Evolutionary conservation across 2,888 invertebrate species (phyloP), one percentile per base, ranked within the genome.

Genomic region (Rhagonycha lutea): DNA sequence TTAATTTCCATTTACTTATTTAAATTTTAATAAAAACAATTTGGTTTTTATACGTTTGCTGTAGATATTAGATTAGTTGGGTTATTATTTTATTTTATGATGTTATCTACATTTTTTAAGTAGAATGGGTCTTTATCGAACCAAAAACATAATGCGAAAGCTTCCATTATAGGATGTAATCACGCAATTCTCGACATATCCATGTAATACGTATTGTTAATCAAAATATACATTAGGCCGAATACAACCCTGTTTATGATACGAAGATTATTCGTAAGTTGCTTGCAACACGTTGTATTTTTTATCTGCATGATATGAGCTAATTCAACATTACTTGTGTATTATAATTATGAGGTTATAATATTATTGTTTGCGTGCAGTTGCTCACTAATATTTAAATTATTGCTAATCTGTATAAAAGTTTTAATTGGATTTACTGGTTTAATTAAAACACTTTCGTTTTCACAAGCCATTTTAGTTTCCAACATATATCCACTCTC

Each of bases 101-200:
- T 23, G 18, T 24, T 65, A 23, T n/a, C 26, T 65, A 12, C 23
- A 65, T 18, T 65, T 47, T 47, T 47, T 47, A 47, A 24, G 63
- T 65, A 24, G 63, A 23, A 65, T 65, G 63, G 26, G 26, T 26
- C 26, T 62, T 65, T 65, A 65, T 65, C 63, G 63, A 65, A 65
- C 24, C n/a, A 65, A 65, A 65, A 65, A 65, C 23, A 65, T 65
- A 65, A 65, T 65, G 63, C 63, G 26, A 65, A 26, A 65, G 63
- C 23, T 23, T 65, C 63, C 9, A 65, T 65, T 26, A 69, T 69
- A 73, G 69, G 28, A 73, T 32, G 8, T 63, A 62, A 73, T 32
- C 73, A 73, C 73, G 73, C 73, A 62, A 73, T 24, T 32, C 14
- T 32, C 32, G 63, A 69, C 69, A 62, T 62, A 62, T 62, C 14